A percentile compares a stretch with the other conserved stretches of the same genome.
Evolutionary conservation across 2,888 invertebrate genomes (phyloP).

Genomic region (Eueremaeus valkanovi): DNA sequence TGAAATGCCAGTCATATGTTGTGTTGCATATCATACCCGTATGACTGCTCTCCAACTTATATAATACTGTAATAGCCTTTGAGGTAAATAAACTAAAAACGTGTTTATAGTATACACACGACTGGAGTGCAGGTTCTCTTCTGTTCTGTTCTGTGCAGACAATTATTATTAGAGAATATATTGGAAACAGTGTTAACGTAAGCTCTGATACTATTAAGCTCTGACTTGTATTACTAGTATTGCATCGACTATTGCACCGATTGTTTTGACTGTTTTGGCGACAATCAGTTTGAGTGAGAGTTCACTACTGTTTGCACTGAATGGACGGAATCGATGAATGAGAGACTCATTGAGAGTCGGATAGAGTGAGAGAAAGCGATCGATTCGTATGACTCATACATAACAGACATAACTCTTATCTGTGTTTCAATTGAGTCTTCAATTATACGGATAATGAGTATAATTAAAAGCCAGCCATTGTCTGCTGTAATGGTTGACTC

Average conservation of each 20-base stretch:
- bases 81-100: constrained; percentile 27
- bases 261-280: constrained; percentile 17
- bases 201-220: background rate
- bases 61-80: no score
- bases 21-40: background rate
- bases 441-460: no score
- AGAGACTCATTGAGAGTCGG: background rate
- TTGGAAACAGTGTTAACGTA: no score
- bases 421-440: no score
- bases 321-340: no score
- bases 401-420: no score
- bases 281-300: background rate
- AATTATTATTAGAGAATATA: no score
- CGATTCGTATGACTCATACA: no score
- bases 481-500: no score
- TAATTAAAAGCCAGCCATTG: no score
- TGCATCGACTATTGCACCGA: constrained; percentile 27
- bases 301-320: background rate
- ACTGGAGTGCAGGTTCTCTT: no score
- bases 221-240: background rate
- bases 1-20: background rate
- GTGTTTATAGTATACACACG: constrained; percentile 7
- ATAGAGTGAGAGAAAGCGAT: background rate
- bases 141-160: no score
- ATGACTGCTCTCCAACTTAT: background rate